phyloP scores from a whole-genome alignment of 2,113 vertebrate genomes.

The Thomomys bottae region DNA sequence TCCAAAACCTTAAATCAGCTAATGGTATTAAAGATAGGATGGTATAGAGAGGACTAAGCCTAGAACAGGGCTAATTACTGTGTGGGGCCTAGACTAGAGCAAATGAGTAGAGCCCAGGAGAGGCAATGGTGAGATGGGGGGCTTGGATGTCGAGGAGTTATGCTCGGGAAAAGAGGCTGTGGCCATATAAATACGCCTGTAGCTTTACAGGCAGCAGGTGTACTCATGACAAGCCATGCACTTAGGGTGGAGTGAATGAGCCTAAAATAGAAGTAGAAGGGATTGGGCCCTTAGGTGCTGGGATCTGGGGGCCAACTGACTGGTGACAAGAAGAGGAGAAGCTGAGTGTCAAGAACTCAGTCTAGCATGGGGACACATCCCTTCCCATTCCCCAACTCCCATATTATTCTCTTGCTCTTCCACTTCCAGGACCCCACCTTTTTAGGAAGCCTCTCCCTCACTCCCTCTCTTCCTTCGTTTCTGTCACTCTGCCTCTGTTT shows the following conservation, averaged over 20 bases:
- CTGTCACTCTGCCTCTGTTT: too few relatives aligned
- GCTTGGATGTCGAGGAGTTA: too few relatives aligned
- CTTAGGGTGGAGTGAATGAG: background rate
- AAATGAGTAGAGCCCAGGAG: background rate
- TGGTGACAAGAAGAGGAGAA: background rate
- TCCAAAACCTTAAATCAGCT: background rate
- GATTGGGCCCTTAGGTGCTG: background rate
- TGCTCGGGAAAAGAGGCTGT: too few relatives aligned
- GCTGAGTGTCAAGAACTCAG: background rate
- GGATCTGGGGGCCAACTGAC: background rate
- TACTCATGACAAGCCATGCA: rapidly evolving
- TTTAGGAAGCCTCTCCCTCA: background rate
- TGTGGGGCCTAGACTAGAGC: background rate
- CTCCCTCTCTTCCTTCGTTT: background rate
- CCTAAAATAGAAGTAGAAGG: background rate
- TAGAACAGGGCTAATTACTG: background rate
- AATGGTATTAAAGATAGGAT: background rate
- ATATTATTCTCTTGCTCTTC: rapidly evolving
- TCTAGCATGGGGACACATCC: too few relatives aligned
- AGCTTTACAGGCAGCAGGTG: background rate
- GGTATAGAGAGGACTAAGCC: background rate
- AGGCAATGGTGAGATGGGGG: too few relatives aligned
- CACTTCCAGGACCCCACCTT: background rate
- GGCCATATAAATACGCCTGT: too few relatives aligned
- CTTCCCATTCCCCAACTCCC: background rate